Evolutionary conservation across 1,140 invertebrate genomes (phyloP), one percentile per base, ranked within the genome.

Genomic region (Druon quercuslanigerum): DNA sequence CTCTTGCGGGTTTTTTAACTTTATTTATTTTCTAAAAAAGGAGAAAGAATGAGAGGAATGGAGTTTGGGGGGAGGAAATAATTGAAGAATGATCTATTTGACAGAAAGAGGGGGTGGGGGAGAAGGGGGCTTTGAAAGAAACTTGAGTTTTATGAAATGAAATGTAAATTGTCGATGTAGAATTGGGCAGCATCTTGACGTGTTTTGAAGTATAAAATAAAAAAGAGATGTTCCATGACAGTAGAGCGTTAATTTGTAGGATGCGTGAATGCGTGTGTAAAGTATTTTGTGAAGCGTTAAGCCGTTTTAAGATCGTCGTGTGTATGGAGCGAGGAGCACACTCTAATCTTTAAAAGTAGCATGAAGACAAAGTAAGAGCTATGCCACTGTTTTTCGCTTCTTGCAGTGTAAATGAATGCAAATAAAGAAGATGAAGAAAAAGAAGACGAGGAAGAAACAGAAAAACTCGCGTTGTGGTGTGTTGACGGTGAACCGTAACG

Each of bases 141-240:
- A 46, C 40, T 8, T 46, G 60, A 66, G 4, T 66, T 40, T 33
- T 33, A 66, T 33, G 25, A 33, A 33, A 5, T 33, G 40, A 25
- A 60, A 46, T 46, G 40, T 46, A 46, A 46, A 46, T 46, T 8
- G 16, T 40, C 14, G 19, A 40, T 66, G 1, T n/a, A 25, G 13
- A 40, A 77, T 75, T 80, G 77, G 81, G 79, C 81, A 83, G 75
- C 81, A 79, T 77, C 79, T 79, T 83, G 81, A 20, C 71, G 75
- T 77, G 74, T 79, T 74, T 79, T 72, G 77, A 83, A 76, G 75
- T 75, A 75, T 70, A 80, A 82, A 76, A 83, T 57, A 84, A 78
- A 80, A 82, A 80, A 85, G 83, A 76, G 79, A 83, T 87, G 84
- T 90, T 89, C 84, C 88, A 90, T 88, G 87, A 89, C 86, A 88